phyloP scores from a whole-genome alignment of 2,888 invertebrate genomes.

The Dione vanillae region DNA sequence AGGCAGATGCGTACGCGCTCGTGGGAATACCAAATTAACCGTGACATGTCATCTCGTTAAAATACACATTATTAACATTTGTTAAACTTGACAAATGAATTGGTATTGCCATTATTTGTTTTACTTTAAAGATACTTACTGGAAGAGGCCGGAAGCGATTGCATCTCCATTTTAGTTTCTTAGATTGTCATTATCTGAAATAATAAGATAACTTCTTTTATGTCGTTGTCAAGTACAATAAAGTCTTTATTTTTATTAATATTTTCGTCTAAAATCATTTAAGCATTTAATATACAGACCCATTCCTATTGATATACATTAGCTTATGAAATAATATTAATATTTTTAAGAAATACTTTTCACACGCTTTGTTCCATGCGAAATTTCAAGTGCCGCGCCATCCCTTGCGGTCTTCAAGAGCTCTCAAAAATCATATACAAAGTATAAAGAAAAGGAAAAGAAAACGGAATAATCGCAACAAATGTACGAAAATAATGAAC shows the following conservation, averaged over 20 bases:
- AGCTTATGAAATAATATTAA: constrained; percentile 17
- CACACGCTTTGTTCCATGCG: constrained; percentile 55
- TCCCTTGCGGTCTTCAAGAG: constrained; percentile 59
- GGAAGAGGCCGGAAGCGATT: constrained; percentile 63
- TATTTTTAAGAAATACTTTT: constrained; percentile 48
- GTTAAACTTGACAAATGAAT: not conserved
- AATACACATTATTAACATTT: constrained; percentile 1
- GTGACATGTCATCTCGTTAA: constrained; percentile 62
- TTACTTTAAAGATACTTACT: constrained; percentile 58
- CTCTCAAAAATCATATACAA: constrained; percentile 57
- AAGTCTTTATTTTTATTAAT: not conserved
- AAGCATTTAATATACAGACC: not conserved
- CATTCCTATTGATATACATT: not conserved
- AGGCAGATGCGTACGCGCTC: constrained; percentile 69
- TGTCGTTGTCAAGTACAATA: no score
- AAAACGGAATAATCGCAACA: constrained; percentile 74
- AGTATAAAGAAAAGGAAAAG: constrained; percentile 61
- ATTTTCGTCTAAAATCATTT: not conserved
- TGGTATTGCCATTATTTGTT: not conserved
- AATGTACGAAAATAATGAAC: constrained; percentile 76
- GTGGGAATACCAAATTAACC: constrained; percentile 72
- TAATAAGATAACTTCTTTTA: no score
- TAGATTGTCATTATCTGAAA: constrained; percentile 55
- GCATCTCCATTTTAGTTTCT: constrained; percentile 58
- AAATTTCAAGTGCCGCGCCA: constrained; percentile 55